phyloP scores from a whole-genome alignment of 2,888 invertebrate genomes.

The Apodemia mormo region DNA sequence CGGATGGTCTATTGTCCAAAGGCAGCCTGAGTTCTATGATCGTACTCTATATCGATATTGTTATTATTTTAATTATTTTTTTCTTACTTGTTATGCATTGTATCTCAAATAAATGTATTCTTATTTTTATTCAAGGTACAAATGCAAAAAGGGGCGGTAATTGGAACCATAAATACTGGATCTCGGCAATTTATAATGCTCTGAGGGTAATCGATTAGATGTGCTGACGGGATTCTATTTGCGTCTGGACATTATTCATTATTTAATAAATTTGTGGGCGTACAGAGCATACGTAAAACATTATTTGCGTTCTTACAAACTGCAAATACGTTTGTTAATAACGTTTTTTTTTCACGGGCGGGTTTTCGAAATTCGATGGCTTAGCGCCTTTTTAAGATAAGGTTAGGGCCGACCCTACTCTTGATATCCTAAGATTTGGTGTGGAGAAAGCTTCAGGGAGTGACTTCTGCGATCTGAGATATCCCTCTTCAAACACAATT shows the following conservation, averaged over 20 bases:
- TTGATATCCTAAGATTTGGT: too few species aligned
- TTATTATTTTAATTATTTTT: too few species aligned
- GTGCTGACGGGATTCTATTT: constrained; percentile 48
- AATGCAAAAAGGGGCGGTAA: constrained; percentile 46
- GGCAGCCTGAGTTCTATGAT: too few species aligned
- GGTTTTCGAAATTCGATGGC: too few species aligned
- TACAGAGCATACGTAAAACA: constrained; percentile 9
- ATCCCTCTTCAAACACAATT: too few species aligned
- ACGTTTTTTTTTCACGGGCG: too few species aligned
- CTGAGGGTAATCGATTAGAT: constrained; percentile 57
- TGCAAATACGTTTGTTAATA: not conserved
- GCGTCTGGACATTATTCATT: not conserved
- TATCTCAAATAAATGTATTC: not conserved
- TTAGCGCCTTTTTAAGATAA: too few species aligned
- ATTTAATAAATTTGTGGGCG: constrained; percentile 8
- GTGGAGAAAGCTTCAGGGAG: too few species aligned
- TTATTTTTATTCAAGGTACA: not conserved
- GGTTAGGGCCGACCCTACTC: too few species aligned
- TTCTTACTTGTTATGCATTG: not conserved
- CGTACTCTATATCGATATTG: too few species aligned
- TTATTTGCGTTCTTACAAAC: not conserved
- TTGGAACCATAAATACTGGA: constrained; percentile 69
- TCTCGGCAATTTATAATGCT: constrained; percentile 60
- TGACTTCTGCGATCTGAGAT: too few species aligned
- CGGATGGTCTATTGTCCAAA: too few species aligned